Evolutionary conservation across 2,888 invertebrate species (phyloP), one percentile per base, ranked within the genome.

Genomic region (Tipula helvola): DNA sequence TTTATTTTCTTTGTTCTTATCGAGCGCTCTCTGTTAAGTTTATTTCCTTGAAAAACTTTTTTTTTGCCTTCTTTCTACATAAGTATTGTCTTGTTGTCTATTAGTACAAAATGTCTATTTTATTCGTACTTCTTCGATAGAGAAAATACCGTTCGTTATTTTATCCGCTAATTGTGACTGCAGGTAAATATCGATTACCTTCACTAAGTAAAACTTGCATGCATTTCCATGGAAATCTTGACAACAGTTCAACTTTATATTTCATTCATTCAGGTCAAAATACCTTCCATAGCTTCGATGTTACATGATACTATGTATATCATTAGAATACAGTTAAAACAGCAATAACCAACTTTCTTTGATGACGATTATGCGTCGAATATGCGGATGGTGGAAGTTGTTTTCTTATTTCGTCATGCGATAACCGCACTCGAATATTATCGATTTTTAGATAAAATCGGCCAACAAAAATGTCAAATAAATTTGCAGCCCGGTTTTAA

Each of bases 1-100:
- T 85, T 39, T 85, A 36, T 41, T 85, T 85, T 41, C 85, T 85
- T 85, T 85, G 42, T 85, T 39, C 85, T 85, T 36, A 42, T 36
- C 28, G 36, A 39, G 41, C 16, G 83, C 39, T 36, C n/a, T 36
- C n/a, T 39, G 28, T 42, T 10, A 41, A 85, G 18, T 41, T 42
- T 85, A 85, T 85, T 39, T 16, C 39, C 85, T 39, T 85, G 41
- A 39, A 41, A 13, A 42, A 28, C 28, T 28, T 28, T 10, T 42
- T 42, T 41, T 28, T 85, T 42, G 41, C 85, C 41, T 39, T 42
- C 28, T 28, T 39, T 42, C 28, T 28, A 28, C 28, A 28, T 28
- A 28, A 28, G 42, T 85, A 85, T 71, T 71, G 71, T 71, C 71
- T 71, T 71, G 28, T 71, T 71, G 71, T 28, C 71, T 18, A 71